phyloP scores from a whole-genome alignment of 2,113 vertebrate species.

The Atrichornis clamosus region DNA sequence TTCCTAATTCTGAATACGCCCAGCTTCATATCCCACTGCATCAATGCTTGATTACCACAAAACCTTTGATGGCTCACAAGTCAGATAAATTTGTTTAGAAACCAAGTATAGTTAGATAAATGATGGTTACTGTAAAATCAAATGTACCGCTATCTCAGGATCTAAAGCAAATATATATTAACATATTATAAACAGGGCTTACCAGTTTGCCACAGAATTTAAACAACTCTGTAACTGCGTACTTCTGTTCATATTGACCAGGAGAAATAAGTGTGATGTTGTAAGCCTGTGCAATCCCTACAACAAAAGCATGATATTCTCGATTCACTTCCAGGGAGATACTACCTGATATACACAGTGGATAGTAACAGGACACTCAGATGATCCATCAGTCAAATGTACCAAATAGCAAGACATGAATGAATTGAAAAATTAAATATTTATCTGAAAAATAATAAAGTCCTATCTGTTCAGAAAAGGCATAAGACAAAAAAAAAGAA shows the following conservation, averaged over 20 bases:
- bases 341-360: rapidly evolving
- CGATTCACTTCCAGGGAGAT: background rate
- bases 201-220: background rate
- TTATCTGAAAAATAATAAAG: background rate
- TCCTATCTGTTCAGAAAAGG: background rate
- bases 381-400: background rate
- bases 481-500: background rate
- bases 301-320: background rate
- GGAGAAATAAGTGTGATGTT: background rate
- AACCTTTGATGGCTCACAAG: background rate
- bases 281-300: background rate
- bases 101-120: background rate
- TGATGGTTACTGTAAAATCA: background rate
- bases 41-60: background rate
- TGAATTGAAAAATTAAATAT: background rate
- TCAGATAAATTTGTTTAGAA: background rate
- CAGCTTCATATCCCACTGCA: background rate
- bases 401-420: background rate
- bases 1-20: background rate
- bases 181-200: background rate
- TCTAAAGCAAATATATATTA: background rate
- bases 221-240: background rate
- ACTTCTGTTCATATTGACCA: background rate
- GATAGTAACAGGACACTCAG: background rate
- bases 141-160: background rate